A percentile compares a stretch with the other conserved stretches of the same genome.
Conservation (phyloP, 2,113 vertebrate genomes). For the Coptodon rendalli region DNA sequence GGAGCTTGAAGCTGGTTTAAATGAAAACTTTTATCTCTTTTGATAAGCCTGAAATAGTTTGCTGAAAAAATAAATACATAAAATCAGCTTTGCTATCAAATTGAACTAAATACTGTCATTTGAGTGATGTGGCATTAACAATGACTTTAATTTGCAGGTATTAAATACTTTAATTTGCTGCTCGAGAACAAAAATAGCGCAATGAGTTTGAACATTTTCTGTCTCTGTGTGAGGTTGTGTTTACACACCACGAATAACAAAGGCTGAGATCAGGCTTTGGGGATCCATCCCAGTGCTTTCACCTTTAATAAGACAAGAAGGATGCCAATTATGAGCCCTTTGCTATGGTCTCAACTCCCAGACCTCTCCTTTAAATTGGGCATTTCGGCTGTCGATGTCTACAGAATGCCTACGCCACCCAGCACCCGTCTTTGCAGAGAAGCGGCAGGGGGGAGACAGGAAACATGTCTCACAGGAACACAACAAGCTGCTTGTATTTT, state of each 20-base stretch:
- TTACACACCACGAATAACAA: conserved; percentile 52
- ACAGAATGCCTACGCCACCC: conserved; percentile 29
- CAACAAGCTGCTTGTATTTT: conserved; percentile 3
- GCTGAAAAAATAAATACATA: not conserved
- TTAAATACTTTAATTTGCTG: conserved; percentile 19
- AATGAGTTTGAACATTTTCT: not conserved
- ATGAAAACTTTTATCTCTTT: not conserved
- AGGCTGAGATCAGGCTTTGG: conserved; percentile 26
- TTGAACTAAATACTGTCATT: not conserved
- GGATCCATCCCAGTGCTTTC: conserved; percentile 52
- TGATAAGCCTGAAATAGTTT: not conserved
- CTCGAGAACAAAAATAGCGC: not conserved
- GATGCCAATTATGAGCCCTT: conserved; percentile 73
- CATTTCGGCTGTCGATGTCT: conserved; percentile 53
- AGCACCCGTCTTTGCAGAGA: not conserved
- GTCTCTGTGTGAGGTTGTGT: conserved; percentile 31
- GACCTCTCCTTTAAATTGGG: conserved; percentile 68
- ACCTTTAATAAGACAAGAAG: conserved; percentile 74
- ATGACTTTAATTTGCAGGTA: not conserved
- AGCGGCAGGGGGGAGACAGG: not conserved
- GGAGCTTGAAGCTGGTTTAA: not conserved
- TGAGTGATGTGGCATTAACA: not conserved
- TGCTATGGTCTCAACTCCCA: conserved; percentile 63
- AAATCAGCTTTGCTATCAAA: not conserved
- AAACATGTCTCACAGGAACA: not conserved